Conservation (phyloP, 2,888 invertebrate species). For the Athalia rosae region DNA sequence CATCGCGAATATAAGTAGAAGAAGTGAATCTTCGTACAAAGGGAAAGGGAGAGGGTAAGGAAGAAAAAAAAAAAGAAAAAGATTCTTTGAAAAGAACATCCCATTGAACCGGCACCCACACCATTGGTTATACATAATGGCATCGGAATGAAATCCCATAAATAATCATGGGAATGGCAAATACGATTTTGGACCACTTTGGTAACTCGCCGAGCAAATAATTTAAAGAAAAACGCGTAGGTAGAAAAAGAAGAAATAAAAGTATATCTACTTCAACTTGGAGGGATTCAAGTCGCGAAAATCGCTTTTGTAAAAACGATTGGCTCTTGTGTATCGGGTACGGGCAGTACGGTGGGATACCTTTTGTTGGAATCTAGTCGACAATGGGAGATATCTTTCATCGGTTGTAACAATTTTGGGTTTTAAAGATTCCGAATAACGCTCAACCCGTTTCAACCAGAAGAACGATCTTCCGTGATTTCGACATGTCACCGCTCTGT, state of each 20-base stretch:
- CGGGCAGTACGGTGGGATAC: not conserved
- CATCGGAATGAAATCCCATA: conserved; percentile 53
- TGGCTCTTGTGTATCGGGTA: conserved; percentile 8
- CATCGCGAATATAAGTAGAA: conserved; percentile 49
- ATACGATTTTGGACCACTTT: conserved; percentile 65
- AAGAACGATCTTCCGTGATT: not conserved
- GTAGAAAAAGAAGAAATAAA: not conserved
- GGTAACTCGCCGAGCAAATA: conserved; percentile 60
- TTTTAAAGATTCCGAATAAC: conserved; percentile 28
- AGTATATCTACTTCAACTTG: not conserved
- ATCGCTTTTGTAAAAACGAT: conserved; percentile 54
- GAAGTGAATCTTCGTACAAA: conserved; percentile 13
- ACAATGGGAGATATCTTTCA: conserved; percentile 48
- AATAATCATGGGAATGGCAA: conserved; percentile 71
- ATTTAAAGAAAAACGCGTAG: conserved; percentile 52
- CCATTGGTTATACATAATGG: conserved; percentile 67
- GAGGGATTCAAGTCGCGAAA: conserved; percentile 57
- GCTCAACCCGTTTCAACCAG: conserved; percentile 42
- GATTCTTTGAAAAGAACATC: conserved; percentile 62
- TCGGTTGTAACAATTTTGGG: conserved; percentile 54
- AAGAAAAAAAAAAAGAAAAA: conserved; percentile 21
- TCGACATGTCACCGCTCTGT: conserved; percentile 19
- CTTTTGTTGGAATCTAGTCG: conserved; percentile 16
- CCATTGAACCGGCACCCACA: conserved; percentile 61
- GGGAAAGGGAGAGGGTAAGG: no score